A percentile compares a stretch with the other conserved stretches of the same genome.
Conservation (phyloP, 2,888 invertebrate genomes). For the Leptothorax acervorum region DNA sequence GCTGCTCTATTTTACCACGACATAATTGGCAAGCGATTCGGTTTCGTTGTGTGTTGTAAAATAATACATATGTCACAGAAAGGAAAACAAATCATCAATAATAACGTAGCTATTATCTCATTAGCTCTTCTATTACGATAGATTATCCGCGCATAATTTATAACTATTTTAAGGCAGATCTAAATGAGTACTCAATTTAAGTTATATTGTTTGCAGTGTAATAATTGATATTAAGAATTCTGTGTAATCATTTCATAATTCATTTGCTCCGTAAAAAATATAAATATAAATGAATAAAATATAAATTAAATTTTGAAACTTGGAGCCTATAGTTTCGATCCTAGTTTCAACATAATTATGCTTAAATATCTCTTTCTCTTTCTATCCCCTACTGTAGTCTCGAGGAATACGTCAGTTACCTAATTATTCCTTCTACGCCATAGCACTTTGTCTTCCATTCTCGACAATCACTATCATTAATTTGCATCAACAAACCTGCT, state of each 20-base stretch:
- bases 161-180: neutral
- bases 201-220: neutral
- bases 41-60: neutral
- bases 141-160: neutral
- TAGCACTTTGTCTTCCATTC: neutral
- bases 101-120: neutral
- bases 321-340: neutral
- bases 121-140: neutral
- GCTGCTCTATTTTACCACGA: neutral
- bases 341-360: neutral
- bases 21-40: neutral
- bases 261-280: neutral
- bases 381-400: neutral
- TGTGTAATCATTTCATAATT: neutral
- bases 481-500: conserved; percentile 13
- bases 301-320: neutral
- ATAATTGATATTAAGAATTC: neutral
- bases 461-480: conserved; percentile 11
- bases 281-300: neutral
- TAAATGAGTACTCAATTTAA: neutral
- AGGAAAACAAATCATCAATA: neutral
- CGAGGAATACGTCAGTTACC: neutral
- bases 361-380: neutral
- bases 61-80: neutral
- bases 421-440: conserved; percentile 17